Evolutionary conservation across 2,888 invertebrate genomes (phyloP).

Genomic region (Timema podura): DNA sequence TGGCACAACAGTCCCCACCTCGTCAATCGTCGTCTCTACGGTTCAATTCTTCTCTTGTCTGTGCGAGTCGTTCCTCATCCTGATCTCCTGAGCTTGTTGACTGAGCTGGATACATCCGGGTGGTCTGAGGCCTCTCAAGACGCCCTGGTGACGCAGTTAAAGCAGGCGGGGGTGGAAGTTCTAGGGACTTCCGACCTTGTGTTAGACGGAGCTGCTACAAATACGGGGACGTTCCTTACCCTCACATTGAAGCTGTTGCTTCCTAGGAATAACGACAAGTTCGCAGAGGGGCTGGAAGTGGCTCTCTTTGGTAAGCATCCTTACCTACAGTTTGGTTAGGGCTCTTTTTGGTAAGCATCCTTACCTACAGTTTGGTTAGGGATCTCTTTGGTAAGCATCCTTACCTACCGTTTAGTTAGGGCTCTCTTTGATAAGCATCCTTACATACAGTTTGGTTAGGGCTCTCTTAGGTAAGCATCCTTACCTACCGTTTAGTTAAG

Average conservation of each 20-base stretch:
- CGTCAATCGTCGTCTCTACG: slow-evolving; percentile 62
- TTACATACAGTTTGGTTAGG: too few species aligned
- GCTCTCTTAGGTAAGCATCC: slow-evolving; percentile 30
- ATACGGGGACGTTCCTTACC: neutral
- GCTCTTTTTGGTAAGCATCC: too few species aligned
- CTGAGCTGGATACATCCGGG: too few species aligned
- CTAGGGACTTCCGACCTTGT: slow-evolving; percentile 7
- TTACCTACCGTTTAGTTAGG: slow-evolving; percentile 31
- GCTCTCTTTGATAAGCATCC: too few species aligned
- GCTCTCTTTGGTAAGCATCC: slow-evolving; percentile 30
- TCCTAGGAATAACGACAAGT: slow-evolving; percentile 27
- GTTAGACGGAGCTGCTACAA: neutral
- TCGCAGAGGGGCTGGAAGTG: slow-evolving; percentile 22
- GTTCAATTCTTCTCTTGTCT: too few species aligned
- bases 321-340: slow-evolving; percentile 31
- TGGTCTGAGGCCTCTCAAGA: neutral
- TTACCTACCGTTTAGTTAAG: too few species aligned
- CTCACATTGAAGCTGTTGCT: slow-evolving; percentile 18
- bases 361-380: too few species aligned
- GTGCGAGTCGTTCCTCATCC: too few species aligned
- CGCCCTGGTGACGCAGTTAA: slow-evolving; percentile 23
- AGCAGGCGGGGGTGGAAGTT: slow-evolving; percentile 6
- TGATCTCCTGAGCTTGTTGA: too few species aligned
- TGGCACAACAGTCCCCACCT: slow-evolving; percentile 66
- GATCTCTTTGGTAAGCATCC: slow-evolving; percentile 30